These are phyloP conservation scores for Semicossyphus pulcher DNA, from an alignment of 2,113 vertebrate genomes.

Conservation along the genomic window DNA sequence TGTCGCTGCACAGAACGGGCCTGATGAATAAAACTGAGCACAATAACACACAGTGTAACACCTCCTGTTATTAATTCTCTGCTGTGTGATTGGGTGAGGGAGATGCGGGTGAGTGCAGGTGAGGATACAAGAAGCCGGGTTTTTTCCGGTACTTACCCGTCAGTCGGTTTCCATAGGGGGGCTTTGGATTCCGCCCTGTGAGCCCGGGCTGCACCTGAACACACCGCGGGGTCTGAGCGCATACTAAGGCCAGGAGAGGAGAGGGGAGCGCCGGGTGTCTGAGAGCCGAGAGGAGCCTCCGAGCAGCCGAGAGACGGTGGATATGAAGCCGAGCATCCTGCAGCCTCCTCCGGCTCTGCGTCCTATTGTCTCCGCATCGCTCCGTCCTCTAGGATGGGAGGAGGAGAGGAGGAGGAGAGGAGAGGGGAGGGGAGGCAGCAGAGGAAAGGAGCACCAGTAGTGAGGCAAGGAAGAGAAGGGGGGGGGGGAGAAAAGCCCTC, in stretches of 20 bases:
- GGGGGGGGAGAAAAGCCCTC: constrained; percentile 4
- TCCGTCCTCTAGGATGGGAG: constrained; percentile 68
- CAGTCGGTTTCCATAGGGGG: constrained; percentile 55
- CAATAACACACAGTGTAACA: background rate
- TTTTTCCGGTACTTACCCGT: constrained; percentile 76
- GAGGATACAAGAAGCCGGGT: background rate
- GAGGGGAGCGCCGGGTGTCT: constrained; percentile 14
- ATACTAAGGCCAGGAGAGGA: constrained; percentile 49
- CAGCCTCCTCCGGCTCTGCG: constrained; percentile 59
- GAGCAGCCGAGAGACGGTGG: constrained; percentile 41
- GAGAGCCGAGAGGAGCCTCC: constrained; percentile 27
- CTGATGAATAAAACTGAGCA: background rate
- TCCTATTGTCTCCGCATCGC: constrained; percentile 82
- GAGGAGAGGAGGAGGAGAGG: constrained; percentile 32
- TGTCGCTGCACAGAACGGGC: constrained; percentile 32
- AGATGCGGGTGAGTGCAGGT: constrained; percentile 4
- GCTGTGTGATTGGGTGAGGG: background rate
- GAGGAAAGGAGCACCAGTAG: constrained; percentile 18
- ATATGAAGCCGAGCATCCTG: constrained; percentile 61
- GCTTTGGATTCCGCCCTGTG: constrained; percentile 54
- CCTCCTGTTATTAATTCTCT: background rate
- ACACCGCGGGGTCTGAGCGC: constrained; percentile 21
- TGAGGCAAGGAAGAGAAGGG: background rate
- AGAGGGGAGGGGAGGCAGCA: constrained; percentile 24
- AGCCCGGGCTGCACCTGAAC: constrained; percentile 34